A percentile compares a stretch with the other conserved stretches of the same genome.
phyloP scores from a whole-genome alignment of 2,888 invertebrate genomes.

The Pristionchus maxplancki region DNA sequence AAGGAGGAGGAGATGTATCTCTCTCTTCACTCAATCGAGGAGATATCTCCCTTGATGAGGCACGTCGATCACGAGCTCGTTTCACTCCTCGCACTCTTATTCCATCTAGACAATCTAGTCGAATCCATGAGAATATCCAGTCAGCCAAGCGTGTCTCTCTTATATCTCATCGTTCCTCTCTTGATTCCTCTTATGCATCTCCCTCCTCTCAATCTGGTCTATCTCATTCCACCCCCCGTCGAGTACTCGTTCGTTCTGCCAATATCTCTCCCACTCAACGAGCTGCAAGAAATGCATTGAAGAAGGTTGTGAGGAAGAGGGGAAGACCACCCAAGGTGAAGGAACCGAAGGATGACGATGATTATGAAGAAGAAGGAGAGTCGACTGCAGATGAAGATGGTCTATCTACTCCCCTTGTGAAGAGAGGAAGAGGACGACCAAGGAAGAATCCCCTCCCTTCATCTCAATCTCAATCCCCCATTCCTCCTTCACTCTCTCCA shows the following conservation, averaged over 20 bases:
- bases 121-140: conserved; percentile 17
- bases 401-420: background rate
- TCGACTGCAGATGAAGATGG: conserved; percentile 1
- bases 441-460: conserved; percentile 49
- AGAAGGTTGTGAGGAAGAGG: conserved; percentile 12
- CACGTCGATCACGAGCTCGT: conserved; percentile 54
- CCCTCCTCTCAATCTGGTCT: background rate
- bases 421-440: conserved; percentile 56
- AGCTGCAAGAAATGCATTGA: conserved; percentile 38
- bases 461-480: background rate
- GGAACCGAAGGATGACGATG: background rate
- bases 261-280: background rate
- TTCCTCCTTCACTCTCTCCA: background rate
- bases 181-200: background rate
- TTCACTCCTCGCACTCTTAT: background rate
- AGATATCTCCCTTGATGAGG: conserved; percentile 59
- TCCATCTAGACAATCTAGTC: conserved; percentile 40
- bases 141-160: conserved; percentile 50
- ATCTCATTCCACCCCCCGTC: conserved; percentile 20
- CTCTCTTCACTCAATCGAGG: conserved; percentile 28
- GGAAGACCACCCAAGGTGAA: conserved; percentile 23
- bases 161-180: too few relatives aligned
- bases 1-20: conserved; percentile 19
- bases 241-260: background rate
- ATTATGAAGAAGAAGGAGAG: background rate